Evolutionary conservation across 2,888 invertebrate species (phyloP).

Genomic region (Metalampra italica): DNA sequence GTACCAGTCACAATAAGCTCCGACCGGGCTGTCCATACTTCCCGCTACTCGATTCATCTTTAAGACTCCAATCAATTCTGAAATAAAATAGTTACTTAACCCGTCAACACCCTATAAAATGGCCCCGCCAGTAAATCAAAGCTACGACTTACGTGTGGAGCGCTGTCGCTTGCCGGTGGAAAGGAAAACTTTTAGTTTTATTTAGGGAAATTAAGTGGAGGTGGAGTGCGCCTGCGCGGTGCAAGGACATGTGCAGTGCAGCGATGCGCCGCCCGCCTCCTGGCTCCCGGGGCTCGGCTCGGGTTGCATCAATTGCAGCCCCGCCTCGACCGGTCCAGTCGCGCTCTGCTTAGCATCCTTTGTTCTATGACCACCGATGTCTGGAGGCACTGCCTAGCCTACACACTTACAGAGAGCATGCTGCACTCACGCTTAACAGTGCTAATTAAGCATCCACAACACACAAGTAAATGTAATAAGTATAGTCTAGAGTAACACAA

Average conservation of each 20-base stretch:
- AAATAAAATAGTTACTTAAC: background rate
- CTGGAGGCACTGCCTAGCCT: too few species aligned
- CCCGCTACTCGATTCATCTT: background rate
- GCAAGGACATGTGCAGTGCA: background rate
- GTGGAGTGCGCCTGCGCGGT: slow-evolving; percentile 17
- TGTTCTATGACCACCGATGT: background rate
- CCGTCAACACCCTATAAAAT: background rate
- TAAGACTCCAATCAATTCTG: background rate
- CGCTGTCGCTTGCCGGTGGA: background rate
- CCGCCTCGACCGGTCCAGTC: background rate
- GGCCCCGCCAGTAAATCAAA: background rate
- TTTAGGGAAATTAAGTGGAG: slow-evolving; percentile 3
- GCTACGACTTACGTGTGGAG: too few species aligned
- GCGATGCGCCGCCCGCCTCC: background rate
- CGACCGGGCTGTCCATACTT: background rate
- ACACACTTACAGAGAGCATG: too few species aligned
- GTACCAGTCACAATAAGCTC: background rate
- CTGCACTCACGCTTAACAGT: too few species aligned
- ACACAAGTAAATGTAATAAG: too few species aligned
- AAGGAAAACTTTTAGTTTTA: background rate
- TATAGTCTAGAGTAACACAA: too few species aligned
- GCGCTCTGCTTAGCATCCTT: background rate
- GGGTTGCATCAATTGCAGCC: background rate
- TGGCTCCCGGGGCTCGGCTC: background rate
- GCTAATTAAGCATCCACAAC: too few species aligned